Conservation (phyloP, 2,888 invertebrate species). For the Keiferia lycopersicella region DNA sequence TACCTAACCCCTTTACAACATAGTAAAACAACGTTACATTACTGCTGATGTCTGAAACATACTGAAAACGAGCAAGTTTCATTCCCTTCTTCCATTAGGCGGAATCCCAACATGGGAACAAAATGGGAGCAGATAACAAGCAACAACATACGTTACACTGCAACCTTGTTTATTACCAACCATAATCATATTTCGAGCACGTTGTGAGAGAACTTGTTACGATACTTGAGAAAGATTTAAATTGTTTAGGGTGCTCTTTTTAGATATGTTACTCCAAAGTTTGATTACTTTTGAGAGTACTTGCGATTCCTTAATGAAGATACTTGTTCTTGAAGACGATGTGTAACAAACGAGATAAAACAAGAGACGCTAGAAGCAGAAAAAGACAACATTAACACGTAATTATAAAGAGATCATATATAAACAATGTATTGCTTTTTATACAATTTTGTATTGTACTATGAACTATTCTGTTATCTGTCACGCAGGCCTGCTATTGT, state of each 20-base stretch:
- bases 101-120: background rate
- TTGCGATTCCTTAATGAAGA: too few species aligned
- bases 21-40: background rate
- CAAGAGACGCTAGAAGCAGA: too few species aligned
- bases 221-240: conserved; percentile 17
- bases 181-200: conserved; percentile 15
- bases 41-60: background rate
- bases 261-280: background rate
- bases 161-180: conserved; percentile 15
- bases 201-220: conserved; percentile 16
- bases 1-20: too few species aligned
- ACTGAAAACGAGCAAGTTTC: background rate
- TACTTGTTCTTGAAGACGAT: too few species aligned
- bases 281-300: background rate
- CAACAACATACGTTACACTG: conserved; percentile 7
- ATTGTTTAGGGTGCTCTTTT: conserved; percentile 12
- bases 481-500: conserved; percentile 2
- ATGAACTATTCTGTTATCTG: too few species aligned
- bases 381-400: too few species aligned
- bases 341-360: too few species aligned
- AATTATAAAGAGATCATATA: too few species aligned
- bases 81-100: background rate
- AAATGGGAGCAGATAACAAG: background rate
- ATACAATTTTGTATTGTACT: too few species aligned
- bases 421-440: too few species aligned